Base-by-base conservation (phyloP, 2,113 vertebrate species). In the Grallaria varia region DNA sequence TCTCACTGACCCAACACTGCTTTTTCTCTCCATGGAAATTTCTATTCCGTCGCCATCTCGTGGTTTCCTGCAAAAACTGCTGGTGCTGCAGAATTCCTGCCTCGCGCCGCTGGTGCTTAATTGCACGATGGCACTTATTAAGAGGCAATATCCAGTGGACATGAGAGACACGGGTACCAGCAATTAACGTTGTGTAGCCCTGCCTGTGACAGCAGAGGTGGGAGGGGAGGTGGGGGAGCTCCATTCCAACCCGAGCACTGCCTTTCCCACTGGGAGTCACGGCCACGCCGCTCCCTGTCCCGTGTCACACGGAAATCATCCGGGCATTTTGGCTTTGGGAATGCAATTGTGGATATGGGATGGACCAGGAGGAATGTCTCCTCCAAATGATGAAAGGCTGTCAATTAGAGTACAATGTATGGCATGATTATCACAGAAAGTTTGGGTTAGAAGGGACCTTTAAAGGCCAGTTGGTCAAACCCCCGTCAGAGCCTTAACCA, bases 41-140 rank as follows among this genome's bases (percentile, higher is more conserved):
- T 93, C 96, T 95, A 73, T 95, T 73, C 23, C 79, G 74, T 87
- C 90, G 95, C 96, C 96, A 96, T 90, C 96, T 92, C 35, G 96
- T 93, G 96, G 93, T 6, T 86, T 47, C 28, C 33, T 84, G 56
- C 44, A 35, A 59, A 60, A 93, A 93, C 6, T 90, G 80, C 95
- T 76, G 84, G 40, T 1, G 2, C 56, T 75, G 90, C 85, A 44
- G 42, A 40, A 47, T 0, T 5, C 37, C 63, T 30, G 52, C 27
- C 69, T 81, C 6, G 0, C 2, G 0, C 18, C 1, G 8, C 55
- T 6, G 10, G 20, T 7, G 44, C 86, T 69, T 67, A 9, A 58
- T 35, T 62, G 53, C 45, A 33, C 2, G 3, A 5, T 20, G 56
- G 37, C 76, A 19, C 24, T 25, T 50, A 24, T 44, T 25, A 71